phyloP scores from a whole-genome alignment of 2,888 invertebrate species.

The Barypeithes pellucidus region DNA sequence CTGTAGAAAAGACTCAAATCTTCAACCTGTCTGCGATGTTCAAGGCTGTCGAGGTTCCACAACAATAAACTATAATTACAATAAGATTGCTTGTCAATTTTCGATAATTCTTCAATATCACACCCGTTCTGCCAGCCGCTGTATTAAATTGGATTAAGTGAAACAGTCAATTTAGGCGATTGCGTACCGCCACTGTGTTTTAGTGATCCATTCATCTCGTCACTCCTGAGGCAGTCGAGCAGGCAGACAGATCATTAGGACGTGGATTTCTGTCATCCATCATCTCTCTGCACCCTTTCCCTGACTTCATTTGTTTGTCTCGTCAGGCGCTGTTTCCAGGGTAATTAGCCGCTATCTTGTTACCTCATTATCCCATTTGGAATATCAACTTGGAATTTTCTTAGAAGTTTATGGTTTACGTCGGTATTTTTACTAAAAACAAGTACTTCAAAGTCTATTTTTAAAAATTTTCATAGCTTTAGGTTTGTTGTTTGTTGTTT shows the following conservation, averaged over 20 bases:
- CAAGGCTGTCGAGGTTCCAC: too few relatives aligned
- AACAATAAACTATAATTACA: too few relatives aligned
- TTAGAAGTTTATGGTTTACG: neutral
- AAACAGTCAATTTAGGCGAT: too few relatives aligned
- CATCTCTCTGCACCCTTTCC: conserved; percentile 47
- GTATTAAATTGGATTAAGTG: too few relatives aligned
- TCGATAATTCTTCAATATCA: too few relatives aligned
- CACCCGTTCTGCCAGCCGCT: too few relatives aligned
- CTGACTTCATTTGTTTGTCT: conserved; percentile 31
- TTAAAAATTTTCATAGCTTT: neutral
- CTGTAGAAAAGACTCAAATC: too few relatives aligned
- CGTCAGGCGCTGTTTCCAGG: conserved; percentile 29
- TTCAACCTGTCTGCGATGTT: too few relatives aligned
- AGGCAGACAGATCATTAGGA: conserved; percentile 45
- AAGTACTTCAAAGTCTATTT: neutral
- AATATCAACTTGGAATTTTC: conserved; percentile 27
- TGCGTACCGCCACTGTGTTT: conserved; percentile 9
- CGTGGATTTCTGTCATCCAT: conserved; percentile 47
- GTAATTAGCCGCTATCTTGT: conserved; percentile 51
- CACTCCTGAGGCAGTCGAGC: conserved; percentile 30
- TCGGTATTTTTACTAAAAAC: neutral
- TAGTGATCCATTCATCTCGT: conserved; percentile 31
- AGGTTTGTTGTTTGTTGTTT: neutral
- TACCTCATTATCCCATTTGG: conserved; percentile 52
- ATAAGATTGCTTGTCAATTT: too few relatives aligned